Evolutionary conservation across 2,113 vertebrate genomes (phyloP), one percentile per base, ranked within the genome.

Genomic region (Petroica traversi): DNA sequence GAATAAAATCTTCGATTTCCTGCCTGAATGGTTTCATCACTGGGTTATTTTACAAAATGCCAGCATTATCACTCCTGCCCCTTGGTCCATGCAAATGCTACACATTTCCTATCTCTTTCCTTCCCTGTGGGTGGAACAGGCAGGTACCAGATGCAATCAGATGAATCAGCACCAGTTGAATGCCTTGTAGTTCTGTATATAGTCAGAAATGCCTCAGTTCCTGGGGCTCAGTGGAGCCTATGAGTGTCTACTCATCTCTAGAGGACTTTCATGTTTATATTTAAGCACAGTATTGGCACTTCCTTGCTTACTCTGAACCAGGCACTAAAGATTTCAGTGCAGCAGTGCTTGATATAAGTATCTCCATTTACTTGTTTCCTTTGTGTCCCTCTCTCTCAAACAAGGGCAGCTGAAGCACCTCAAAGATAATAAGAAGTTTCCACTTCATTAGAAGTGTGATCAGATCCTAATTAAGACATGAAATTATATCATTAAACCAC

Each of bases 391-490:
- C 15, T 83, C 72, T 80, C 62, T 74, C 45, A 71, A 83, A 40
- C 16, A 40, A 89, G 72, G 76, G 17, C 76, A 91, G 6, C 1
- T 79, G 84, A 79, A 92, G 67, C 62, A 68, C 28, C 67, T 91
- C 54, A 33, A 81, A 95, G 59, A 77, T 81, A 89, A 33, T 45
- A 87, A 84, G 49, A 80, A 89, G n/a, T 68, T 95, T 94, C 71
- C 62, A 61, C 73, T 73, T 91, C 76, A 64, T 72, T 91, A 75
- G 22, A 62, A 28, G 31, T 55, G n/a, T 83, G 72, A 76, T 89
- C 55, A 36, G 40, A 61, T 73, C 40, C 84, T 93, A 91, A 86
- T 86, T 88, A 86, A 94, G 84, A 89, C 59, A 51, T 51, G n/a
- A 86, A 89, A 51, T 61, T 2, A 40, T 86, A 67, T 54, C 25